Conservation (phyloP, 1,140 invertebrate genomes). For the Caligus rogercresseyi region DNA sequence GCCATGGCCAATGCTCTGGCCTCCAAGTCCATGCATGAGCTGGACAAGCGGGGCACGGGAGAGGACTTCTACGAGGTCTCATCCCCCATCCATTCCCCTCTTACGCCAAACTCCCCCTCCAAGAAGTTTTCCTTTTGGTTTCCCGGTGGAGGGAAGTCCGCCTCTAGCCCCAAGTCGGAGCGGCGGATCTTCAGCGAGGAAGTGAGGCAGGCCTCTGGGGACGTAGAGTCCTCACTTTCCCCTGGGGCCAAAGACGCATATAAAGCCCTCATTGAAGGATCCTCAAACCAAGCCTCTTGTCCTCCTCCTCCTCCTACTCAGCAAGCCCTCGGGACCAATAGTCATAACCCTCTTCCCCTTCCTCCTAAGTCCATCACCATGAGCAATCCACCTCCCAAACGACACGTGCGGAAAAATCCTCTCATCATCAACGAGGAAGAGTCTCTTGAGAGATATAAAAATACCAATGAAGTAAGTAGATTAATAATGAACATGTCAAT, state of each 20-base stretch:
- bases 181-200: conserved; percentile 16
- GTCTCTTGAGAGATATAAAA: conserved; percentile 39
- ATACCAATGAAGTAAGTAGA: conserved; percentile 39
- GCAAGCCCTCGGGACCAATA: not conserved
- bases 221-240: conserved; percentile 8
- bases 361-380: conserved; percentile 61
- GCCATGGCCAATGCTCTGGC: conserved; percentile 82
- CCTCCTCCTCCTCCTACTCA: not conserved
- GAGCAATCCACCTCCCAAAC: conserved; percentile 40
- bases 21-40: conserved; percentile 62
- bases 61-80: conserved; percentile 26
- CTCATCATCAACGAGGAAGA: conserved; percentile 50
- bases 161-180: conserved; percentile 21
- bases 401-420: conserved; percentile 69
- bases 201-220: not conserved
- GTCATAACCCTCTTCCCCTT: conserved; percentile 50
- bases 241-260: conserved; percentile 16
- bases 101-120: conserved; percentile 52
- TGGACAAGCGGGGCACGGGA: conserved; percentile 34
- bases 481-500: no score
- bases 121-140: conserved; percentile 80
- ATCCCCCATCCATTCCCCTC: conserved; percentile 39
- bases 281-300: not conserved
- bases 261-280: conserved; percentile 17
- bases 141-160: conserved; percentile 30